Conservation (phyloP, 2,888 invertebrate species). For the Nemotelus nigrinus region DNA sequence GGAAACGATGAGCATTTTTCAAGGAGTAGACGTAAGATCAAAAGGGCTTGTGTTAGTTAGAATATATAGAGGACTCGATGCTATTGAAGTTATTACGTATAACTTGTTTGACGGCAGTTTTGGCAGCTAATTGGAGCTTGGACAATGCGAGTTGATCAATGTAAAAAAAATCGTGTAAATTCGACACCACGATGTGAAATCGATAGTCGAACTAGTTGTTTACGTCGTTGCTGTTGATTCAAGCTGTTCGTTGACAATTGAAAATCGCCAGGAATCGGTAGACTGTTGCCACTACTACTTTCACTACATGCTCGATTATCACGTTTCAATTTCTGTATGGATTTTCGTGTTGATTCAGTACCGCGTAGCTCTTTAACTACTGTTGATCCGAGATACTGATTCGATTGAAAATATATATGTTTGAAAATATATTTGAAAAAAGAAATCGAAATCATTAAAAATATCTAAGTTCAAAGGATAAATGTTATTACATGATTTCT, state of each 20-base stretch:
- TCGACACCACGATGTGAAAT: conserved; percentile 94
- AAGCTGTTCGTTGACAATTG: conserved; percentile 10
- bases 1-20: no score
- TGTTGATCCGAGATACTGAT: conserved; percentile 92
- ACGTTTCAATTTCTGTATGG: conserved; percentile 84
- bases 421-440: conserved; percentile 50
- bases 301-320: conserved; percentile 49
- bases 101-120: no score
- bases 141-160: no score
- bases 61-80: no score
- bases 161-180: no score
- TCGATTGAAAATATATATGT: no score
- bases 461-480: neutral
- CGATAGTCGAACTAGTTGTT: conserved; percentile 71
- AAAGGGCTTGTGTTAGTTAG: no score
- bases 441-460: conserved; percentile 3
- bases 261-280: conserved; percentile 61
- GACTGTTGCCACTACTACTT: neutral
- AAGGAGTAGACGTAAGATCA: no score
- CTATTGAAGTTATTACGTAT: no score
- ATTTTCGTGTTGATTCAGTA: conserved; percentile 94
- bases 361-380: conserved; percentile 91
- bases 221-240: conserved; percentile 47
- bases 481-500: no score
- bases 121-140: no score